Conservation (phyloP, 2,888 invertebrate genomes). For the Tachina lurida region DNA sequence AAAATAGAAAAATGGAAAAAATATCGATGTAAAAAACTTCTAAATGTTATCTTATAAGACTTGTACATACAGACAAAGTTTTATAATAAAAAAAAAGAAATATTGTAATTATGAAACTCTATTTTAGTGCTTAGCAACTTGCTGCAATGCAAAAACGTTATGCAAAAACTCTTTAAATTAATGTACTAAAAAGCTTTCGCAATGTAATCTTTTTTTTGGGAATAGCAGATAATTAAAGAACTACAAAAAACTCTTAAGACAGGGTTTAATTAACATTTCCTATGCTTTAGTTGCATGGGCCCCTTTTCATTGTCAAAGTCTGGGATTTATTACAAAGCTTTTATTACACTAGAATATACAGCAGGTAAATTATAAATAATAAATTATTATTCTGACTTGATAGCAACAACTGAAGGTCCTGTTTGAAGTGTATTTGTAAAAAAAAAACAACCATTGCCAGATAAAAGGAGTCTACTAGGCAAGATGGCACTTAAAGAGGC, state of each 20-base stretch:
- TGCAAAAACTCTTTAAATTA: no score
- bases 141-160: no score
- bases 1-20: neutral
- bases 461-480: neutral
- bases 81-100: no score
- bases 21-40: no score
- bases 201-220: neutral
- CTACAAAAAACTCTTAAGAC: neutral
- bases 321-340: neutral
- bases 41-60: no score
- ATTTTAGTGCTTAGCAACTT: no score
- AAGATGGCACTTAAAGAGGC: neutral
- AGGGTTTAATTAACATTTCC: neutral
- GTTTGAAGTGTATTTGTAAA: neutral
- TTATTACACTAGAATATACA: neutral
- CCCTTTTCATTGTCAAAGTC: neutral
- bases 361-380: constrained; percentile 3
- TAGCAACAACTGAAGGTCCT: constrained; percentile 1
- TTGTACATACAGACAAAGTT: no score
- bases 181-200: no score
- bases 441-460: neutral
- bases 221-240: neutral
- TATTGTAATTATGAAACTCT: no score
- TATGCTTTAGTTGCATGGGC: no score
- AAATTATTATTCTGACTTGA: neutral